Percentiles rank a stretch among this genome's conserved stretches.
Evolutionary conservation across 2,888 invertebrate species (phyloP).

Genomic region (Drosophila leonis): DNA sequence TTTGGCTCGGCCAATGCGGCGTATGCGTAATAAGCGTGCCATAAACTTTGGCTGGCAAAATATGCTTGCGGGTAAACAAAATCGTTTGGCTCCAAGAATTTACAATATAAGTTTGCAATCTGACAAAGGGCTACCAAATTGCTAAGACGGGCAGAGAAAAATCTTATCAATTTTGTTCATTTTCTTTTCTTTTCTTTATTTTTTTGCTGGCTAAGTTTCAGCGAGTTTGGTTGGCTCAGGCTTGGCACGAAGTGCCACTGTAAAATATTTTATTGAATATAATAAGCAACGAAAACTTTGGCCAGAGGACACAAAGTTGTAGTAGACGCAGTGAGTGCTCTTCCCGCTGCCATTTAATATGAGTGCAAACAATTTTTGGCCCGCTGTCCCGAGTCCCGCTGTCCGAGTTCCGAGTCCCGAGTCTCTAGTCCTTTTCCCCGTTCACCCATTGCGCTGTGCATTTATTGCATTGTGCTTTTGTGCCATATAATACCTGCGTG

Average conservation of each 20-base stretch:
- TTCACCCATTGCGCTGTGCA: slow-evolving; percentile 10
- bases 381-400: slow-evolving; percentile 16
- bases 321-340: slow-evolving; percentile 24
- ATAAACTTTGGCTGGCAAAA: slow-evolving; percentile 25
- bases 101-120: slow-evolving; percentile 75
- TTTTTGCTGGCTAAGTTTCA: slow-evolving; percentile 59
- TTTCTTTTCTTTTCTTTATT: slow-evolving; percentile 11
- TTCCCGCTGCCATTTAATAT: slow-evolving; percentile 69
- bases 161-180: slow-evolving; percentile 66
- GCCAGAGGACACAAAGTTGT: slow-evolving; percentile 73
- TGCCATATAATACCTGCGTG: slow-evolving; percentile 76
- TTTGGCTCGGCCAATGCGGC: slow-evolving; percentile 12
- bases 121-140: slow-evolving; percentile 59
- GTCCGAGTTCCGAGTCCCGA: not conserved
- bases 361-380: slow-evolving; percentile 62
- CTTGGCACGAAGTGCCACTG: slow-evolving; percentile 69
- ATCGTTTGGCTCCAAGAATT: slow-evolving; percentile 68
- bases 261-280: slow-evolving; percentile 79
- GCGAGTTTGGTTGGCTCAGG: slow-evolving; percentile 9
- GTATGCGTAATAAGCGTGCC: slow-evolving; percentile 51
- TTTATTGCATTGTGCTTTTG: slow-evolving; percentile 70
- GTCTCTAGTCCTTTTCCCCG: not conserved
- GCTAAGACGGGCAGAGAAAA: slow-evolving; percentile 53
- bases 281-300: slow-evolving; percentile 73
- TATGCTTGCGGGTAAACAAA: slow-evolving; percentile 64